Conservation (phyloP, 2,888 invertebrate genomes). For the Leptopilina syphax region DNA sequence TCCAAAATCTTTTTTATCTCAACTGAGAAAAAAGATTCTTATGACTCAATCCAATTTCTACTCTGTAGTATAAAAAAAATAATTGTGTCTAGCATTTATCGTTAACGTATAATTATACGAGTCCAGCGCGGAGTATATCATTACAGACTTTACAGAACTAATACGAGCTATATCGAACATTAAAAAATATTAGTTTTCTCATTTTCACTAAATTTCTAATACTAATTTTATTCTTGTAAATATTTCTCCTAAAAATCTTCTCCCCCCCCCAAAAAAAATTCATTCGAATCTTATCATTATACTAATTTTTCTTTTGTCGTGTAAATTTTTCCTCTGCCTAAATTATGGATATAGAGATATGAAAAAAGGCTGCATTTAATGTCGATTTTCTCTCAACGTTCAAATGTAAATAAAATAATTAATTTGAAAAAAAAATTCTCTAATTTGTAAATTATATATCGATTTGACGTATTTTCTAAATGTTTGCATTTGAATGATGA, state of each 20-base stretch:
- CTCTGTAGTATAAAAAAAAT: slow-evolving; percentile 67
- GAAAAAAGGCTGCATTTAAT: slow-evolving; percentile 19
- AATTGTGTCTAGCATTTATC: slow-evolving; percentile 67
- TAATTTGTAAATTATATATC: neutral
- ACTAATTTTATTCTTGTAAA: slow-evolving; percentile 6
- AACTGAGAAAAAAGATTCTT: slow-evolving; percentile 50
- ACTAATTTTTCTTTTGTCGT: neutral
- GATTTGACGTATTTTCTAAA: neutral
- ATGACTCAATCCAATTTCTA: slow-evolving; percentile 63
- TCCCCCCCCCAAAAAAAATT: too few relatives aligned
- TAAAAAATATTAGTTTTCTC: neutral
- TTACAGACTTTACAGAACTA: neutral
- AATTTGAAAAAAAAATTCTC: slow-evolving; percentile 2
- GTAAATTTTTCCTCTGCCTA: slow-evolving; percentile 34
- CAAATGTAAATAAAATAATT: neutral
- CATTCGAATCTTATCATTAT: neutral
- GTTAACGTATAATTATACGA: slow-evolving; percentile 62
- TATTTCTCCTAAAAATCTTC: slow-evolving; percentile 4
- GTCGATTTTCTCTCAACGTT: slow-evolving; percentile 1
- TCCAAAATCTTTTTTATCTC: neutral
- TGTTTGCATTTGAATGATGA: neutral
- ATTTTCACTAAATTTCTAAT: neutral
- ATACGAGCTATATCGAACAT: too few relatives aligned
- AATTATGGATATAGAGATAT: slow-evolving; percentile 31
- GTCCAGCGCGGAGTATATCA: slow-evolving; percentile 51